Conservation (phyloP, 2,797 vertebrate species). For the Semotilus atromaculatus region DNA sequence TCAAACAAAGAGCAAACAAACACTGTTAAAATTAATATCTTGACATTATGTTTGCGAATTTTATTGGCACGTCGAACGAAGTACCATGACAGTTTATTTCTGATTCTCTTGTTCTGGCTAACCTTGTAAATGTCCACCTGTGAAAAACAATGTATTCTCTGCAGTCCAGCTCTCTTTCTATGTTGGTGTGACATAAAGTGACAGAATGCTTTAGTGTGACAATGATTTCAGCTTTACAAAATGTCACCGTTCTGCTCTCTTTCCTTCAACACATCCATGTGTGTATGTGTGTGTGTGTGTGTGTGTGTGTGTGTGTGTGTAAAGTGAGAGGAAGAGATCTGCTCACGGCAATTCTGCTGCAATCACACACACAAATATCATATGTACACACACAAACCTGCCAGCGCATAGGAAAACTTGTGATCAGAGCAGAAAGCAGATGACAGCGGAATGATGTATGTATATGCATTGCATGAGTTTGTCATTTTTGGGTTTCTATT, state of each 20-base stretch:
- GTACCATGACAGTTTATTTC: neutral
- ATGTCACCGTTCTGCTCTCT: slow-evolving; percentile 41
- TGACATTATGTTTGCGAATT: neutral
- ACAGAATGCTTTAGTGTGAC: slow-evolving; percentile 30
- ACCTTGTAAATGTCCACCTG: slow-evolving; percentile 23
- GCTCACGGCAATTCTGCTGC: neutral
- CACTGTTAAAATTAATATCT: neutral
- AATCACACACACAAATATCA: slow-evolving; percentile 11
- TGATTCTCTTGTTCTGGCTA: slow-evolving; percentile 21
- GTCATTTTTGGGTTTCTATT: neutral
- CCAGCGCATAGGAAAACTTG: neutral
- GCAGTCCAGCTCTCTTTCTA: slow-evolving; percentile 1
- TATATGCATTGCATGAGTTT: neutral
- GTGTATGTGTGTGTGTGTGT: neutral
- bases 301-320: neutral
- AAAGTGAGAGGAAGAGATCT: slow-evolving; percentile 5
- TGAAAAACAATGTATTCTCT: slow-evolving; percentile 20
- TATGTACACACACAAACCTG: slow-evolving; percentile 31
- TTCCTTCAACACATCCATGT: slow-evolving; percentile 8
- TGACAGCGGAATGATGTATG: slow-evolving; percentile 5
- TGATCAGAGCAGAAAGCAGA: slow-evolving; percentile 13
- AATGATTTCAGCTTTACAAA: slow-evolving; percentile 27
- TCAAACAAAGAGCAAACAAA: neutral
- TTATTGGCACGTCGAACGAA: neutral
- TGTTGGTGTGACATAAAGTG: slow-evolving; percentile 13